phyloP scores from a whole-genome alignment of 92 coral and sea anemone genomes.

The Paramuricea clavata region DNA sequence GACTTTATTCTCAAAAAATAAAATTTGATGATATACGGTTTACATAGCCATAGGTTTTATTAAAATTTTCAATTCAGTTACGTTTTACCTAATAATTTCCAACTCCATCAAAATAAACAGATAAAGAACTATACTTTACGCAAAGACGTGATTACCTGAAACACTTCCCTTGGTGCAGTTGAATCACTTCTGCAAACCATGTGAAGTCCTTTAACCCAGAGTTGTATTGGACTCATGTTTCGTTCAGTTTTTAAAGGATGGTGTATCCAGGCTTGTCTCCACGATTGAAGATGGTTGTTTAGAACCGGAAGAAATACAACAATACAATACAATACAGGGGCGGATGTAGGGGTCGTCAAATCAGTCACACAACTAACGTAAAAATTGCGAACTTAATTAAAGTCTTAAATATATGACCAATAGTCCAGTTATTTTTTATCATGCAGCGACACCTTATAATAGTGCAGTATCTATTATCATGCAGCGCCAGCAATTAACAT shows the following conservation, averaged over 20 bases:
- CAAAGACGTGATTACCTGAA: background rate
- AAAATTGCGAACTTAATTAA: too few species aligned
- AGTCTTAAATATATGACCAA: too few species aligned
- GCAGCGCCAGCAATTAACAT: too few species aligned
- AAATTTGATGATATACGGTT: background rate
- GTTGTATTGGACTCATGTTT: background rate
- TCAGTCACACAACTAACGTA: too few species aligned
- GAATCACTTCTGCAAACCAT: constrained; percentile 2
- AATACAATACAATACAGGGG: too few species aligned
- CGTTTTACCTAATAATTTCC: background rate
- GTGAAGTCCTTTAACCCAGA: constrained; percentile 1
- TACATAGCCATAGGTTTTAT: background rate
- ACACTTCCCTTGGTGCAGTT: background rate
- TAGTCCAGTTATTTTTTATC: too few species aligned
- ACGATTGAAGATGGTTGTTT: constrained; percentile 1
- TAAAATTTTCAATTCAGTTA: background rate
- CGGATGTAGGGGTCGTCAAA: too few species aligned
- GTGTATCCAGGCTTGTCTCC: constrained; percentile 5
- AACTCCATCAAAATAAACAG: background rate
- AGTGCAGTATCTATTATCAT: too few species aligned
- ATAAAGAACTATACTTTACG: background rate
- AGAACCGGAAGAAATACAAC: constrained; percentile 7
- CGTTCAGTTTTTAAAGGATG: constrained; percentile 1
- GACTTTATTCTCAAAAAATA: constrained; percentile 48
- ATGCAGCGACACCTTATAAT: too few species aligned